These are phyloP conservation scores for Lophura nycthemera DNA, from an alignment of 2,113 vertebrate genomes.

Conservation along the genomic window DNA sequence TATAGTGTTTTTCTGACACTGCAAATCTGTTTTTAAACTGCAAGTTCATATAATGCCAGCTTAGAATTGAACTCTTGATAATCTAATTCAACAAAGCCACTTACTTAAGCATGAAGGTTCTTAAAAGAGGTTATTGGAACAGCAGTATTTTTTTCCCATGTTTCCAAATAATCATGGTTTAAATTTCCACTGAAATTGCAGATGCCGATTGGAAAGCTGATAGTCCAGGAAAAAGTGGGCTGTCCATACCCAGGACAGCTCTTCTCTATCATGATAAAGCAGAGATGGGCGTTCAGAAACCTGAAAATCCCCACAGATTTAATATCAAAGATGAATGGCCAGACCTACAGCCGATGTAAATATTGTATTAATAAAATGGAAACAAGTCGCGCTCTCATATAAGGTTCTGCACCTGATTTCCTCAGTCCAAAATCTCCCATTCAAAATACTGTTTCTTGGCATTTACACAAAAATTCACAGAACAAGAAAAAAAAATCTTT, in stretches of 20 bases:
- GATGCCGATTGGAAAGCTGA: background rate
- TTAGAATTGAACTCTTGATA: background rate
- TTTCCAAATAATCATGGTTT: background rate
- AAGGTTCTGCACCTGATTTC: background rate
- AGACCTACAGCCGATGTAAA: background rate
- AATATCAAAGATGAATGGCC: background rate
- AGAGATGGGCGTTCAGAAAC: background rate
- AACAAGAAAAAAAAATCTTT: background rate
- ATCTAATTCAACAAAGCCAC: background rate
- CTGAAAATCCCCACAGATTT: background rate
- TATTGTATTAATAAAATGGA: background rate
- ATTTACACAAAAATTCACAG: background rate
- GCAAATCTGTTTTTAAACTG: background rate
- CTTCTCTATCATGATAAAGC: background rate
- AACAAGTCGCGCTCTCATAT: rapidly evolving
- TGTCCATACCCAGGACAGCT: background rate
- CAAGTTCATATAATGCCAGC: background rate
- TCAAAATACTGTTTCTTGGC: background rate
- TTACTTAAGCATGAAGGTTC: background rate
- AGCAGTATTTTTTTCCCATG: background rate
- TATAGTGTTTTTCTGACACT: background rate
- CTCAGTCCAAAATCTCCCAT: background rate
- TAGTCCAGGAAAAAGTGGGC: background rate
- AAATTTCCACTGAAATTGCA: background rate
- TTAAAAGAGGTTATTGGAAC: background rate